Conservation (phyloP, 2,113 vertebrate genomes). For the Actinemys pallida region DNA sequence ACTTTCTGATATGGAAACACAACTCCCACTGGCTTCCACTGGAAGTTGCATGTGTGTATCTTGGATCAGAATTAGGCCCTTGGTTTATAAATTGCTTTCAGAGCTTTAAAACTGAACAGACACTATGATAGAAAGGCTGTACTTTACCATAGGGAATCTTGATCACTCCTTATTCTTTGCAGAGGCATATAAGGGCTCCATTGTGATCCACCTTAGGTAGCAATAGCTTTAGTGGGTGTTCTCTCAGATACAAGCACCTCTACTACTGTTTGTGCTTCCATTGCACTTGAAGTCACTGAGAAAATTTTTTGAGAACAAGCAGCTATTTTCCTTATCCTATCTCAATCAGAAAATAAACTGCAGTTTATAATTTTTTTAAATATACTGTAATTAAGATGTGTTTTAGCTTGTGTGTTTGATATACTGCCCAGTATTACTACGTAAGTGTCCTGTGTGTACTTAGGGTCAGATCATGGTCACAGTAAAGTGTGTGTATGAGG, state of each 20-base stretch:
- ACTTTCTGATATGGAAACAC: background rate
- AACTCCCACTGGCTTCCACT: background rate
- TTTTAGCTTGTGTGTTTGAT: background rate
- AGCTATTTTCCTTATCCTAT: background rate
- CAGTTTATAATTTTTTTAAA: background rate
- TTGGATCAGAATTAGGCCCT: background rate
- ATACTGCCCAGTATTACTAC: background rate
- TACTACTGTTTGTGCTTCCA: background rate
- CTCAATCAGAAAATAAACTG: background rate
- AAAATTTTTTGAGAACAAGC: background rate
- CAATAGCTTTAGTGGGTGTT: background rate
- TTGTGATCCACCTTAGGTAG: no score
- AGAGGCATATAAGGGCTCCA: no score
- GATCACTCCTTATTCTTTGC: no score
- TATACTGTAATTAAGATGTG: background rate
- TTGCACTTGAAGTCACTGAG: background rate
- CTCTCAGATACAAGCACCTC: background rate
- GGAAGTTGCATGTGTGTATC: rapidly evolving
- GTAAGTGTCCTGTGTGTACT: background rate
- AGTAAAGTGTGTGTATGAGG: no score
- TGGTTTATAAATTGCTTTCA: background rate
- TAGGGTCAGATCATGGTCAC: background rate
- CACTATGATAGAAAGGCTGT: rapidly evolving
- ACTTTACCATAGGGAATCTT: background rate
- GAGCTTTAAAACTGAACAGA: background rate